Conservation (phyloP, 2,888 invertebrate genomes). For the Seladonia tumulorum region DNA sequence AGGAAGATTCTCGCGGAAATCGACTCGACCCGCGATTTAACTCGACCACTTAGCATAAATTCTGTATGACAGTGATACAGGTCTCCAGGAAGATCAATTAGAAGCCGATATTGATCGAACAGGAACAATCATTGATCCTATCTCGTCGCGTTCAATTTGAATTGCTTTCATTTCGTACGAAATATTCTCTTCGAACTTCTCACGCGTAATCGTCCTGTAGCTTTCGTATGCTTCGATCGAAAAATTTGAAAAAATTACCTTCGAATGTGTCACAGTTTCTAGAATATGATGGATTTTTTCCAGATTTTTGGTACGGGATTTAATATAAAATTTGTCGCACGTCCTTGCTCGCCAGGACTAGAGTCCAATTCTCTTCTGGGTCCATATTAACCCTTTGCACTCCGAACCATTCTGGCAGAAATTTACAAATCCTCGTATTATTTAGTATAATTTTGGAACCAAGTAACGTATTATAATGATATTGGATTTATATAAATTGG, state of each 20-base stretch:
- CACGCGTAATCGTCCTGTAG: neutral
- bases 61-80: neutral
- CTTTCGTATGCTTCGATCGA: neutral
- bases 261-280: neutral
- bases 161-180: neutral
- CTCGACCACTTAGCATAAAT: neutral
- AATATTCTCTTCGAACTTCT: neutral
- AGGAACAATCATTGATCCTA: neutral
- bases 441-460: too few species aligned
- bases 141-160: neutral
- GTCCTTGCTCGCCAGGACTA: neutral
- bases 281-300: neutral
- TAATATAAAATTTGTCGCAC: neutral
- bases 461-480: too few species aligned
- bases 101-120: neutral
- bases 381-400: too few species aligned
- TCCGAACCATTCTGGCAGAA: too few species aligned
- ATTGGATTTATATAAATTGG: too few species aligned
- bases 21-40: neutral
- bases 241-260: neutral
- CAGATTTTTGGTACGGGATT: neutral
- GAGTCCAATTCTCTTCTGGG: neutral
- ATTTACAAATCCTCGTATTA: too few species aligned
- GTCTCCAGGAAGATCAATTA: neutral
- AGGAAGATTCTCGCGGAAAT: constrained; percentile 1